Base-by-base conservation (phyloP, 2,888 invertebrate genomes). In the Margaritifera margaritifera region DNA sequence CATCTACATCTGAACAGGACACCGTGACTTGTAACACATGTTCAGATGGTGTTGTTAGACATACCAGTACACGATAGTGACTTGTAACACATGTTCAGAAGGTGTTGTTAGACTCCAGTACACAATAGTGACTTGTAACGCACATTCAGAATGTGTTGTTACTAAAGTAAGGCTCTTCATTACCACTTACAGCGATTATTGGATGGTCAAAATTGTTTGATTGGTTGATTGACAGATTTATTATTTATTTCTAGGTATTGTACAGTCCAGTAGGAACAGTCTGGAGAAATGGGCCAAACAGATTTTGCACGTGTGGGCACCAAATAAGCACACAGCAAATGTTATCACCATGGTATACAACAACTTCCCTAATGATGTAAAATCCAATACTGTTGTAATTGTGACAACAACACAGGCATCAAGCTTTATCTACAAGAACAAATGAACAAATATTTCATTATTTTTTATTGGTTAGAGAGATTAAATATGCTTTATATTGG, bases 271-370 rank as follows among this genome's bases (percentile, higher is more conserved):
- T 57, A 73, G 69, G 61, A 88, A 87, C 70, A 74, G 85, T 0
- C 65, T 83, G 68, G 86, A 86, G 62, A 80, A 80, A 27, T 89
- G 89, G 89, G 74, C 73, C 69, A 88, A 88, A 72, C 88, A 89
- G 79, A 84, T 89, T 61, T 72, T 89, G 15, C 89, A 89, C 78
- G 81, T 88, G 8, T 89, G 89, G 89, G 83, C 86, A 8, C 79
- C 82, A 19, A 81, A 80, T 31, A 71, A 75, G n/a, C 71, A 82
- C 53, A 78, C 81, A 11, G 84, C 87, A 20, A 76, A 83, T 62
- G 74, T 80, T 1, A 64, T 88, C n/a, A 70, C 78, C 24, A 70
- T 74, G 42, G 84, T 83, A 6, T 87, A 81, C 69, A 56, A 80
- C 31, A 62, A 58, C 5, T 60, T 88, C 6, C 68, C 78, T 2